A percentile compares a stretch with the other conserved stretches of the same genome.
Evolutionary conservation across 2,113 vertebrate genomes (phyloP).

Genomic region (Mustelus asterias): DNA sequence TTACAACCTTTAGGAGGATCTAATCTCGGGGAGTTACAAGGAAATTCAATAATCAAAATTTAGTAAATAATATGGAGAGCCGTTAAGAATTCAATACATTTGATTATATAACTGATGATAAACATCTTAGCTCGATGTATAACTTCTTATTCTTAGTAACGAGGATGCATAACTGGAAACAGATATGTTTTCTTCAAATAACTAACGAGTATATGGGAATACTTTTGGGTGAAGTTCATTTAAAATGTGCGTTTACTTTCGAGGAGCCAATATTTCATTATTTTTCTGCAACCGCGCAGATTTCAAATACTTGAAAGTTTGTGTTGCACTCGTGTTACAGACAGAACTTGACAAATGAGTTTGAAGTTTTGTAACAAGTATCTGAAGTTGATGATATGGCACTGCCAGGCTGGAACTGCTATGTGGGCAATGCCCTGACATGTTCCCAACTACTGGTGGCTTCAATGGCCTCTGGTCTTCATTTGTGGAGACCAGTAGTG

Average conservation of each 20-base stretch:
- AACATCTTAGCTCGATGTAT: not conserved
- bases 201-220: not conserved
- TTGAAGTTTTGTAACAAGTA: not conserved
- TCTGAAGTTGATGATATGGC: not conserved
- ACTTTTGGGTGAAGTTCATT: not conserved
- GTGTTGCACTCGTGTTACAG: not conserved
- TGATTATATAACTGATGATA: not conserved
- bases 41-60: not conserved
- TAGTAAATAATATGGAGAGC: not conserved
- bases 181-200: not conserved
- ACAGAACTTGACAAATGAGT: not conserved
- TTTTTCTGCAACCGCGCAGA: not conserved
- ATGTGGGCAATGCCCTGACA: too few species aligned
- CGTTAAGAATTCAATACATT: not conserved
- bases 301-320: not conserved
- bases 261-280: not conserved
- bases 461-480: too few species aligned
- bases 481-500: too few species aligned
- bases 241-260: not conserved
- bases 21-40: not conserved
- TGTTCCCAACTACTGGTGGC: too few species aligned
- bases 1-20: not conserved
- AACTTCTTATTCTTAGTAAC: not conserved
- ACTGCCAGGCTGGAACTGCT: too few species aligned
- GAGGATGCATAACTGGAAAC: not conserved